These are phyloP conservation scores for Centroberyx gerrardi DNA, from an alignment of 2,797 vertebrate genomes.

Conservation along the genomic window DNA sequence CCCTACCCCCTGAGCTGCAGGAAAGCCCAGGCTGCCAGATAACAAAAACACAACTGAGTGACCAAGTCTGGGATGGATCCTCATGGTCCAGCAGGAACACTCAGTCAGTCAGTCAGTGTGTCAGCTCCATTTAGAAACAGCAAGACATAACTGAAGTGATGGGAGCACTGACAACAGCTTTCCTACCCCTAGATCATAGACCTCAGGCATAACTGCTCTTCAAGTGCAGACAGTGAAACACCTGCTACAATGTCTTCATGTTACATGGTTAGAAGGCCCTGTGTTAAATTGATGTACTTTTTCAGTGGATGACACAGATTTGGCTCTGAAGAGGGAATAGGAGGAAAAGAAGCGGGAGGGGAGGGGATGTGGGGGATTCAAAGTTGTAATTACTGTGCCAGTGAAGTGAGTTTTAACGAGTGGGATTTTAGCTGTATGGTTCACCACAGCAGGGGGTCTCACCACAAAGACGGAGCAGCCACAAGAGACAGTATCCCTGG, in stretches of 20 bases:
- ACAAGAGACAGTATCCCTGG: neutral
- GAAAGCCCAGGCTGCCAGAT: too few species aligned
- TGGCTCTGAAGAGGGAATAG: neutral
- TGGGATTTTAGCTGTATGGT: neutral
- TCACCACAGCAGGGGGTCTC: neutral
- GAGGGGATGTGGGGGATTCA: neutral
- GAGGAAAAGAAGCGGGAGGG: neutral
- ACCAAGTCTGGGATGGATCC: neutral
- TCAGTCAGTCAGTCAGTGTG: conserved; percentile 3
- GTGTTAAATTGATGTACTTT: neutral
- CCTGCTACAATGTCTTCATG: neutral
- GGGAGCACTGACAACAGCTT: too few species aligned
- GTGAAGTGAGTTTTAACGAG: conserved; percentile 5
- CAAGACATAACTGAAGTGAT: neutral
- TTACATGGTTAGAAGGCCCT: neutral
- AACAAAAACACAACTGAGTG: too few species aligned
- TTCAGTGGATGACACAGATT: conserved; percentile 4
- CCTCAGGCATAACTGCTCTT: neutral
- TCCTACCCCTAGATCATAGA: too few species aligned
- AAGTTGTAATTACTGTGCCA: neutral
- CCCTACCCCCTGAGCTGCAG: too few species aligned
- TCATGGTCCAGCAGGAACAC: neutral
- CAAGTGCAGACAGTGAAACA: neutral
- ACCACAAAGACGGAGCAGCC: conserved; percentile 1
- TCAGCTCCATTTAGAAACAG: conserved; percentile 1